A percentile compares a stretch with the other conserved stretches of the same genome.
Evolutionary conservation across 1,140 invertebrate species (phyloP).

Genomic region (Heterodera schachtii): DNA sequence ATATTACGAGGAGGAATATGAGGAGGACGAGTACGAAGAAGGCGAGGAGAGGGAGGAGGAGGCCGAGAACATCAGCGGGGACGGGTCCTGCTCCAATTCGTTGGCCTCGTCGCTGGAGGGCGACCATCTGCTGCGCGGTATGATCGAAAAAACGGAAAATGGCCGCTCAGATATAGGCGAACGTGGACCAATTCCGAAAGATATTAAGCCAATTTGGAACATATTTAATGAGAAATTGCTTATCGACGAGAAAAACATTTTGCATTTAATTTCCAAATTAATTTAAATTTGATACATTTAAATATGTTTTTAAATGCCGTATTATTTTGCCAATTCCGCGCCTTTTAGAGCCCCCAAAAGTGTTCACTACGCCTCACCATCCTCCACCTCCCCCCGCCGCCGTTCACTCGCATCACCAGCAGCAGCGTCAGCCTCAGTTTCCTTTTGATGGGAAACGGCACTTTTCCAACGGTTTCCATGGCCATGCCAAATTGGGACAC

Average conservation of each 20-base stretch:
- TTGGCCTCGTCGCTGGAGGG: constrained; percentile 25
- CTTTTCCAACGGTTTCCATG: background rate
- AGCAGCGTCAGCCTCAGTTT: background rate
- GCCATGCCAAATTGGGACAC: constrained; percentile 24
- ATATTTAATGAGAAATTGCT: too few relatives aligned
- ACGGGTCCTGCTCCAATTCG: constrained; percentile 13
- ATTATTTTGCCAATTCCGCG: background rate
- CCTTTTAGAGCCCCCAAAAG: background rate
- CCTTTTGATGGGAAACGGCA: constrained; percentile 11
- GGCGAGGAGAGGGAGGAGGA: constrained; percentile 12
- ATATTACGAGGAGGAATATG: constrained; percentile 30
- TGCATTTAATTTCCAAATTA: too few relatives aligned
- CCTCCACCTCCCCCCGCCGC: too few relatives aligned
- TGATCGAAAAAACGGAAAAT: background rate
- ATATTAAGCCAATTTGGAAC: too few relatives aligned
- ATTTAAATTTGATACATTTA: background rate
- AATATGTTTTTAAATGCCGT: background rate
- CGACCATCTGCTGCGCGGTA: constrained; percentile 15
- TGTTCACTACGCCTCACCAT: background rate
- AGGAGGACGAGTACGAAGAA: constrained; percentile 34
- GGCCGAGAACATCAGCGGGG: constrained; percentile 1
- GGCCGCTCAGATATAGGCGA: too few relatives aligned
- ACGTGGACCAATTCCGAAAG: too few relatives aligned
- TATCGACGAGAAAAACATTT: too few relatives aligned
- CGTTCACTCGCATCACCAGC: background rate